Conservation (phyloP, 1,140 invertebrate species). For the Atta texana region DNA sequence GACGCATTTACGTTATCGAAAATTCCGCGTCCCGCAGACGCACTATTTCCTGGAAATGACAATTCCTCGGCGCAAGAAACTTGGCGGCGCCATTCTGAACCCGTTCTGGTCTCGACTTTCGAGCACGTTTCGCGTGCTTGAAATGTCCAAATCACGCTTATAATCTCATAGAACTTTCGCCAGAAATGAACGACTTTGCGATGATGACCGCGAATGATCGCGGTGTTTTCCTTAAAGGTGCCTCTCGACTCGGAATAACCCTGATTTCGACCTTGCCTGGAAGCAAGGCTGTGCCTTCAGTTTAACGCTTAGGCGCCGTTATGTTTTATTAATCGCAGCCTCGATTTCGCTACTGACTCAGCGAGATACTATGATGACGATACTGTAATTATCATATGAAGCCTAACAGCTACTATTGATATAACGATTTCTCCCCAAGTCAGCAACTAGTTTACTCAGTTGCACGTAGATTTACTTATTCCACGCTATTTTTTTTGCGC, state of each 20-base stretch:
- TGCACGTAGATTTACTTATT: not conserved
- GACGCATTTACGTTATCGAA: conserved; percentile 24
- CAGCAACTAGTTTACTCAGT: not conserved
- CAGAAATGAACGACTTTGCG: conserved; percentile 7
- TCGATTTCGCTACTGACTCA: conserved; percentile 49
- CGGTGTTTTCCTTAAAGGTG: not conserved
- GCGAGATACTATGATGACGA: not conserved
- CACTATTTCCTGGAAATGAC: conserved; percentile 48
- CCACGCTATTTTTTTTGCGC: not conserved
- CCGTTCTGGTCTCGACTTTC: not conserved
- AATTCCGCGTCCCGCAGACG: not conserved
- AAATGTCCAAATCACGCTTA: not conserved
- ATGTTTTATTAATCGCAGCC: conserved; percentile 56
- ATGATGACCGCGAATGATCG: not conserved
- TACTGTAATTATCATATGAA: conserved; percentile 10
- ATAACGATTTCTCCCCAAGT: conserved; percentile 23
- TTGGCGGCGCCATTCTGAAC: not conserved
- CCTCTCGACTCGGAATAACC: not conserved
- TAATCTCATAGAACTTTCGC: not conserved
- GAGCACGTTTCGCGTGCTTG: not conserved
- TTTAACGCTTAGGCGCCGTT: conserved; percentile 23
- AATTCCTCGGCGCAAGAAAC: conserved; percentile 7
- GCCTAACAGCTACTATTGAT: not conserved
- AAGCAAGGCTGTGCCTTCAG: conserved; percentile 17
- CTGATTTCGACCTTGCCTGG: conserved; percentile 25